phyloP scores from a whole-genome alignment of 2,113 vertebrate species.

The Triplophysa tibetana region DNA sequence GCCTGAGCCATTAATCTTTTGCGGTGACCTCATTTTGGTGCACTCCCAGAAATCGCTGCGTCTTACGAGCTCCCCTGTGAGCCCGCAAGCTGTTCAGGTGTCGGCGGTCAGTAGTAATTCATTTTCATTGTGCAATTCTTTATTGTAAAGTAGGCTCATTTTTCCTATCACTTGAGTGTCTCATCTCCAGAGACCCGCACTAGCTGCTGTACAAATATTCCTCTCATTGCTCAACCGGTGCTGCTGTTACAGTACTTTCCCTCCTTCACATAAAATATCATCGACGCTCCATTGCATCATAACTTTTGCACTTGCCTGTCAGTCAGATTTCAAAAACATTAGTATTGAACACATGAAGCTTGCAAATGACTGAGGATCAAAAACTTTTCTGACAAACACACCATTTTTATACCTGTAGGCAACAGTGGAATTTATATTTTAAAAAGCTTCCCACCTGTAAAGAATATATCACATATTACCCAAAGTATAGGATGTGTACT shows the following conservation, averaged over 20 bases:
- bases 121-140: slow-evolving; percentile 48
- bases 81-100: slow-evolving; percentile 50
- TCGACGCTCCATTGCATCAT: neutral
- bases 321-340: neutral
- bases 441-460: slow-evolving; percentile 22
- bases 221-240: neutral
- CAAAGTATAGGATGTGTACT: slow-evolving; percentile 36
- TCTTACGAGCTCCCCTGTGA: slow-evolving; percentile 35
- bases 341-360: neutral
- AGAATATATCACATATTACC: slow-evolving; percentile 24
- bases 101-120: slow-evolving; percentile 54
- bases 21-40: slow-evolving; percentile 42
- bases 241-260: neutral
- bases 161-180: slow-evolving; percentile 29
- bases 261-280: neutral
- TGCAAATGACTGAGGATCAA: slow-evolving; percentile 10
- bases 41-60: slow-evolving; percentile 28
- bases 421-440: slow-evolving; percentile 20
- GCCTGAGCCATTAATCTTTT: slow-evolving; percentile 47
- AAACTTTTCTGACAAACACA: neutral
- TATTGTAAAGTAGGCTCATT: slow-evolving; percentile 45
- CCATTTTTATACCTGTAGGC: slow-evolving; percentile 22
- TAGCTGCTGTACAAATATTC: neutral
- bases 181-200: slow-evolving; percentile 28
- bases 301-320: neutral